These are phyloP conservation scores for Melinopterus prodromus DNA, from an alignment of 2,888 invertebrate species.

Conservation along the genomic window DNA sequence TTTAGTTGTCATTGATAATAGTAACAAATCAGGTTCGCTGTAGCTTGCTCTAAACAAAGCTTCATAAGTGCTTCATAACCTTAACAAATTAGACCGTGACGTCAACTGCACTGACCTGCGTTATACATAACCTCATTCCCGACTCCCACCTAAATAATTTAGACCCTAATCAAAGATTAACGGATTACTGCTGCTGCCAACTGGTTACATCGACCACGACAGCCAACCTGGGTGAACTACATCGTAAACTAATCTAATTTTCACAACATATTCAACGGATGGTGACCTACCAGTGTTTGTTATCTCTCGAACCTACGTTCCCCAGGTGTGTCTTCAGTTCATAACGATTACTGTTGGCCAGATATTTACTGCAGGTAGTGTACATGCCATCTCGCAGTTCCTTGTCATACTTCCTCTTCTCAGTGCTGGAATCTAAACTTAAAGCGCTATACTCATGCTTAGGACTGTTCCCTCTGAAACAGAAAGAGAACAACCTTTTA, in stretches of 20 bases:
- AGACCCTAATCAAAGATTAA: background rate
- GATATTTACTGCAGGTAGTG: constrained; percentile 70
- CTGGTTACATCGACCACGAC: background rate
- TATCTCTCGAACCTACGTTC: constrained; percentile 83
- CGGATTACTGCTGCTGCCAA: background rate
- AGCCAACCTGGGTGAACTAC: background rate
- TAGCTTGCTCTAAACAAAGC: too few species aligned
- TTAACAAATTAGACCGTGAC: background rate
- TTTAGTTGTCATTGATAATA: too few species aligned
- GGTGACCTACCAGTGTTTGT: constrained; percentile 78
- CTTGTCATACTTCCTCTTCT: constrained; percentile 64
- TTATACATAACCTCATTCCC: background rate
- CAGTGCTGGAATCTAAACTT: constrained; percentile 65
- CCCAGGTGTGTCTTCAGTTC: constrained; percentile 81
- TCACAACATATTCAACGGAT: background rate
- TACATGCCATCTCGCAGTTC: constrained; percentile 72
- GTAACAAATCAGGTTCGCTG: too few species aligned
- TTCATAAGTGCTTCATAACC: too few species aligned
- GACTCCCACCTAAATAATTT: background rate
- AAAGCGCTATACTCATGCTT: constrained; percentile 75
- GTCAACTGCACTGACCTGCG: background rate
- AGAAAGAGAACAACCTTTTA: constrained; percentile 63
- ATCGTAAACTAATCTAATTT: background rate
- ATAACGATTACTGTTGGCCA: constrained; percentile 75
- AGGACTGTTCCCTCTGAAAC: constrained; percentile 60